Evolutionary conservation across 1,140 invertebrate species (phyloP).

Genomic region (Muscidifurax raptorellus): DNA sequence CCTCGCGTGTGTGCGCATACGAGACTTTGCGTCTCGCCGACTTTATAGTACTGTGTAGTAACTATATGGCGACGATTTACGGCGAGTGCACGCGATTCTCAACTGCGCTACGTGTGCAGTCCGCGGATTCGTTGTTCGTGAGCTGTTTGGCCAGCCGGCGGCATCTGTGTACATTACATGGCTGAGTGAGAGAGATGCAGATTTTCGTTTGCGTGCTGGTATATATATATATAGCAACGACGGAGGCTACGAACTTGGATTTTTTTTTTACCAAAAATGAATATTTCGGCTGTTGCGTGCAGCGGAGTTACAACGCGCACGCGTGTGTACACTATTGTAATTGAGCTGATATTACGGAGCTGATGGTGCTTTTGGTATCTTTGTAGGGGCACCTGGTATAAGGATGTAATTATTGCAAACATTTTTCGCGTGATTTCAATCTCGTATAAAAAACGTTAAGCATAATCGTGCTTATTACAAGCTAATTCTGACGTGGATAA

Average conservation of each 20-base stretch:
- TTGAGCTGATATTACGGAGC: too few relatives aligned
- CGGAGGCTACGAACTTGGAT: background rate
- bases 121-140: background rate
- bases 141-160: background rate
- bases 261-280: background rate
- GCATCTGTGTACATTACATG: background rate
- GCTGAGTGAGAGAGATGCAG: background rate
- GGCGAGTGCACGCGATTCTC: background rate
- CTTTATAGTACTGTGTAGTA: constrained; percentile 5
- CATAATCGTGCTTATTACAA: too few relatives aligned
- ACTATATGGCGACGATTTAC: background rate
- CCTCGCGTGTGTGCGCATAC: background rate
- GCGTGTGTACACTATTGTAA: background rate
- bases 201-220: background rate
- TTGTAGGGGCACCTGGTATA: too few relatives aligned
- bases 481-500: too few relatives aligned
- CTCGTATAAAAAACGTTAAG: too few relatives aligned
- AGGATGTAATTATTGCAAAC: too few relatives aligned
- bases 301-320: background rate
- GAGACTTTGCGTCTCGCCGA: constrained; percentile 36
- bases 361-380: too few relatives aligned
- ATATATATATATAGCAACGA: too few relatives aligned
- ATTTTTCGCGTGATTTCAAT: too few relatives aligned
- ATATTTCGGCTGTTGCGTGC: background rate
- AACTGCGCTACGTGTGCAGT: constrained; percentile 13